Percentiles rank a stretch among this genome's conserved stretches.
Conservation (phyloP, 2,888 invertebrate species). For the Argyra leucocephala region DNA sequence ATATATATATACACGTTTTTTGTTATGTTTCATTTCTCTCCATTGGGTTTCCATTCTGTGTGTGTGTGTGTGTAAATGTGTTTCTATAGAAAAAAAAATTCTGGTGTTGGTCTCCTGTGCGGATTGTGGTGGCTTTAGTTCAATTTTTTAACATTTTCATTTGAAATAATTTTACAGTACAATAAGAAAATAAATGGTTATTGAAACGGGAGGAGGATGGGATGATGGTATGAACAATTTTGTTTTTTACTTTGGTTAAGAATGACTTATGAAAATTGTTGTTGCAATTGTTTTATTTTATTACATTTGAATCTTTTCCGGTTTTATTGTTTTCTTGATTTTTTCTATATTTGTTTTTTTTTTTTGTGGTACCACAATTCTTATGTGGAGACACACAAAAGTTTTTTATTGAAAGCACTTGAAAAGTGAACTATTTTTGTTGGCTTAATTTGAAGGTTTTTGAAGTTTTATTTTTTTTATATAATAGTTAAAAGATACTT, state of each 20-base stretch:
- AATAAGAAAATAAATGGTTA: too few relatives aligned
- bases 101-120: neutral
- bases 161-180: too few relatives aligned
- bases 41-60: neutral
- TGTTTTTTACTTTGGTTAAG: too few relatives aligned
- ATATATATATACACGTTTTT: neutral
- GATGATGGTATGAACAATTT: too few relatives aligned
- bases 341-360: too few relatives aligned
- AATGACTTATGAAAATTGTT: too few relatives aligned
- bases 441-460: conserved; percentile 1
- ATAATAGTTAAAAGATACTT: too few relatives aligned
- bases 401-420: neutral
- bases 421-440: neutral
- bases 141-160: neutral
- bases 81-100: neutral
- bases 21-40: neutral
- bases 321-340: neutral
- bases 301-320: neutral
- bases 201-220: too few relatives aligned
- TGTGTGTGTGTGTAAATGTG: neutral
- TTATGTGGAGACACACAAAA: neutral
- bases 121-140: neutral
- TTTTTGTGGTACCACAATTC: neutral
- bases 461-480: too few relatives aligned
- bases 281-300: neutral